Conservation (phyloP, 2,888 invertebrate species). For the Leuctra nigra region DNA sequence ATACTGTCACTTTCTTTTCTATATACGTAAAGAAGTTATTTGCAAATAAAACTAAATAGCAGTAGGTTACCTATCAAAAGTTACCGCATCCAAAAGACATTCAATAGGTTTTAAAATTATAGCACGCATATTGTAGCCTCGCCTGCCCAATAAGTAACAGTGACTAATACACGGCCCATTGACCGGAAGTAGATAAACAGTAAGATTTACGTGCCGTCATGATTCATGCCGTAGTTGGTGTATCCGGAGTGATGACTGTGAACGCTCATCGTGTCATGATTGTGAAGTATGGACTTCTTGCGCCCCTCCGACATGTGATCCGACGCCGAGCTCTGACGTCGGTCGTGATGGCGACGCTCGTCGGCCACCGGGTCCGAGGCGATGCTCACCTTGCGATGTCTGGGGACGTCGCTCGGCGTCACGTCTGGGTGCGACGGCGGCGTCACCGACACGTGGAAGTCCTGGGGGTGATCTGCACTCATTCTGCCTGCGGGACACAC, state of each 20-base stretch:
- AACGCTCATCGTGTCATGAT: conserved; percentile 39
- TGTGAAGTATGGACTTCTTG: conserved; percentile 64
- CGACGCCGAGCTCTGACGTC: conserved; percentile 15
- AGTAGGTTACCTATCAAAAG: too few relatives aligned
- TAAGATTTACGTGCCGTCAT: conserved; percentile 17
- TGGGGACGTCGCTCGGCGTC: conserved; percentile 41
- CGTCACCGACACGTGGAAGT: conserved; percentile 2
- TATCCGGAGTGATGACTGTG: conserved; percentile 35
- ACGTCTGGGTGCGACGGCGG: conserved; percentile 28
- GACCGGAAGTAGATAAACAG: too few relatives aligned
- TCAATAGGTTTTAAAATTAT: too few relatives aligned
- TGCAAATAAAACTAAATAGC: too few relatives aligned
- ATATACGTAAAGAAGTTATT: too few relatives aligned
- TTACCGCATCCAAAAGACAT: too few relatives aligned
- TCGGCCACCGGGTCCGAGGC: conserved; percentile 50
- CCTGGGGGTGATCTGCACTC: conserved; percentile 13
- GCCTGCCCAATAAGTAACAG: too few relatives aligned
- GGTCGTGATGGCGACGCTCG: conserved; percentile 41
- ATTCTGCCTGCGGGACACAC: conserved; percentile 1
- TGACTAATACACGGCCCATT: too few relatives aligned
- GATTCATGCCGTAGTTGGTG: conserved; percentile 19
- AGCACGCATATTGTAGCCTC: too few relatives aligned
- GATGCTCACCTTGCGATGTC: conserved; percentile 53
- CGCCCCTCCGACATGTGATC: conserved; percentile 41
- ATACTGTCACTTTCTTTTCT: too few relatives aligned